Evolutionary conservation across 2,888 invertebrate species (phyloP), one percentile per base, ranked within the genome.

Genomic region (Morpho deidamia): DNA sequence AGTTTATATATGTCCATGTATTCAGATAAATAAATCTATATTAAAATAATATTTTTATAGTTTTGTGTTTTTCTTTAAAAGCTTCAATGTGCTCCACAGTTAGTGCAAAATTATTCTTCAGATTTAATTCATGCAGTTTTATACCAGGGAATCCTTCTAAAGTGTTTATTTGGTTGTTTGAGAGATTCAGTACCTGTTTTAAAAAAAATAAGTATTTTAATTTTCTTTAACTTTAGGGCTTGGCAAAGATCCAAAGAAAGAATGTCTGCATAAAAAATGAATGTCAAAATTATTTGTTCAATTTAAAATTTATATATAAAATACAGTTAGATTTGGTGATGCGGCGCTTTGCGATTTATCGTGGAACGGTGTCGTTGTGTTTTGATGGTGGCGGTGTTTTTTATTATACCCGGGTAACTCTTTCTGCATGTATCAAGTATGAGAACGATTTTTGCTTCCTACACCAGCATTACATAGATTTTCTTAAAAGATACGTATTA

Each of bases 101-200:
- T 55, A 90, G 64, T 47, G 77, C 63, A 14, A 80, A 53, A 68
- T 92, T 92, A 39, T 84, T 81, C 66, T 74, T 74, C 62, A 92
- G 64, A 61, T 87, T 83, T 39, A 93, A 69, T 58, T 77, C 75
- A 60, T 89, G 76, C 51, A 93, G 72, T 51, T 81, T 67, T 61
- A 93, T 69, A 32, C 54, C 59, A 11, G 92, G 92, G 60, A 93
- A 91, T 51, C 74, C 74, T 61, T 76, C 78, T 40, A 93, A 71
- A 14, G 84, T 81, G 14, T 72, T 78, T 51, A 92, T 67, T 43
- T 75, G 72, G 65, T 92, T 92, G 58, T 87, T 86, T 44, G 85
- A 85, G 55, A 92, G 74, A 51, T 82, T 81, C 47, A 92, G 73
- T 68, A 77, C 82, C 90, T 90, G 81, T 47, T 53, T 56, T 65